These are phyloP conservation scores for Conus ventricosus DNA, from an alignment of 1,140 invertebrate genomes.

Conservation along the genomic window DNA sequence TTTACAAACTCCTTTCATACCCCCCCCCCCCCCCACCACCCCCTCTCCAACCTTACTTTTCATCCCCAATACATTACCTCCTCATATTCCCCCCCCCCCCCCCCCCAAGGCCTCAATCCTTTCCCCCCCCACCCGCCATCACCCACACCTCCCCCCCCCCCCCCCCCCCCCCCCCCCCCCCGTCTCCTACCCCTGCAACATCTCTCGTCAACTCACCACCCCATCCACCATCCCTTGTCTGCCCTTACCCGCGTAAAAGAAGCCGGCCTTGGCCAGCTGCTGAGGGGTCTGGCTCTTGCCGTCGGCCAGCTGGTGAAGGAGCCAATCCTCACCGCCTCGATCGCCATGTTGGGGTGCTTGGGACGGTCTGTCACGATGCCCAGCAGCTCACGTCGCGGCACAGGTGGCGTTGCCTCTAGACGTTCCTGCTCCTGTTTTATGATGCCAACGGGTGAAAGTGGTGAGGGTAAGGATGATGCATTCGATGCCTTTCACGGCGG, in stretches of 20 bases:
- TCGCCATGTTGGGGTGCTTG: conserved; percentile 52
- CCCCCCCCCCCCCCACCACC: not conserved
- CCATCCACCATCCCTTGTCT: too few species aligned
- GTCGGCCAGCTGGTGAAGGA: conserved; percentile 32
- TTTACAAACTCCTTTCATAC: not conserved
- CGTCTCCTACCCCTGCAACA: too few species aligned
- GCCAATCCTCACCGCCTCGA: conserved; percentile 23
- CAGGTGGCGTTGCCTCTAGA: not conserved
- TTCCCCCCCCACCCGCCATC: too few species aligned
- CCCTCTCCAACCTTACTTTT: too few species aligned
- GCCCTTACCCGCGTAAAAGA: conserved; percentile 64
- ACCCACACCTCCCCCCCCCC: too few species aligned
- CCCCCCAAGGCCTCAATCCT: not conserved
- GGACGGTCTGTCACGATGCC: conserved; percentile 52
- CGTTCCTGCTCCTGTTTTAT: not conserved
- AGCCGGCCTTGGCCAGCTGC: conserved; percentile 53
- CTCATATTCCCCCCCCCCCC: not conserved
- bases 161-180: too few species aligned
- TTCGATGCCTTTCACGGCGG: too few species aligned
- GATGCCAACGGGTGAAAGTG: not conserved
- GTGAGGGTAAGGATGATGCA: too few species aligned
- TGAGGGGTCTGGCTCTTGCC: conserved; percentile 30
- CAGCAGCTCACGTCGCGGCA: not conserved
- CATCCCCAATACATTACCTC: too few species aligned
- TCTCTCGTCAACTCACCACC: too few species aligned